A percentile compares a stretch with the other conserved stretches of the same genome.
Conservation (phyloP, 2,888 invertebrate genomes). For the Drosophila pseudotalamancana region DNA sequence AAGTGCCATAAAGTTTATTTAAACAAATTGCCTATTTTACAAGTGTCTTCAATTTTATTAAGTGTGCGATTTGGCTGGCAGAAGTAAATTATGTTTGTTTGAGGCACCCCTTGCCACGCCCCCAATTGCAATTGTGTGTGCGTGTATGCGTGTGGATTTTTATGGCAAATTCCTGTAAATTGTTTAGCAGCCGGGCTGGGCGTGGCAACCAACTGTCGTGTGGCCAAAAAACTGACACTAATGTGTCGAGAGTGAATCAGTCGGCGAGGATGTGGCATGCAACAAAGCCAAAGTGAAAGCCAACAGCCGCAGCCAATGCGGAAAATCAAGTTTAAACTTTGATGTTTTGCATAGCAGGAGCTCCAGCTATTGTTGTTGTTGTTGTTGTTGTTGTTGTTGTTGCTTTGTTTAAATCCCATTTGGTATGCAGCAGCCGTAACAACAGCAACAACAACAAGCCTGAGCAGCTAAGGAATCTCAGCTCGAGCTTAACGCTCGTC, state of each 20-base stretch:
- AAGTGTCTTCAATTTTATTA: conserved; percentile 78
- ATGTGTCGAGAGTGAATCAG: conserved; percentile 40
- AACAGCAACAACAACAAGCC: conserved; percentile 22
- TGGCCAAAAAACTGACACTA: conserved; percentile 62
- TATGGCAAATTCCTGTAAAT: conserved; percentile 5
- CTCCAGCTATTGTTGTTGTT: conserved; percentile 1
- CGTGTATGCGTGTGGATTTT: not conserved
- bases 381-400: conserved; percentile 27
- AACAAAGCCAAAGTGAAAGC: conserved; percentile 48
- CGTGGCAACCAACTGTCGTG: conserved; percentile 27
- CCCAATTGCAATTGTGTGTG: conserved; percentile 8
- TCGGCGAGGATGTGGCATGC: conserved; percentile 41
- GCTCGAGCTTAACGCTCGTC: conserved; percentile 31
- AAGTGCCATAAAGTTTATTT: conserved; percentile 78
- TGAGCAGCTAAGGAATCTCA: conserved; percentile 56
- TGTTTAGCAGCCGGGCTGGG: conserved; percentile 2
- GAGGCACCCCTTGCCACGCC: not conserved
- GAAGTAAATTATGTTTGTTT: conserved; percentile 39
- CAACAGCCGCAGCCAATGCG: conserved; percentile 41
- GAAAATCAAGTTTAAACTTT: conserved; percentile 71
- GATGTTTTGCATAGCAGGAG: conserved; percentile 54
- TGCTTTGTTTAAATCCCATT: conserved; percentile 4
- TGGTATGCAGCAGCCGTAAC: conserved; percentile 8
- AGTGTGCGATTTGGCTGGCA: conserved; percentile 59
- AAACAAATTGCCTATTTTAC: conserved; percentile 80